Base-by-base conservation (phyloP, 92 coral and sea anemone species). In the Actinostola sp. region DNA sequence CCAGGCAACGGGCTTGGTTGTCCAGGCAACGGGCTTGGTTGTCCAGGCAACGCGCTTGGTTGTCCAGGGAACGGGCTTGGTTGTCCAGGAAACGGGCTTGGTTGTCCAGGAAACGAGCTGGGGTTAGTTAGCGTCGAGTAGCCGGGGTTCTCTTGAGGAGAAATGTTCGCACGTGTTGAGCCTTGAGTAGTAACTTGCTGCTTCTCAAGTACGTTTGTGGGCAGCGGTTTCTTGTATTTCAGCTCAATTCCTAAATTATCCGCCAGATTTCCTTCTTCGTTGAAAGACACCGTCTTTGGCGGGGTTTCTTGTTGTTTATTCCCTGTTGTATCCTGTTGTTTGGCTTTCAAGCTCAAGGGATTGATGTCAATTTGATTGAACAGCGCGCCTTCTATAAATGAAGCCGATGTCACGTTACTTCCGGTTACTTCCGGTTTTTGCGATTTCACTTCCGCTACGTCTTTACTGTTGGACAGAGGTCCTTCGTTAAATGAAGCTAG, bases 381-480 rank as follows among this genome's bases (percentile, higher is more conserved):
- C 36, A 68, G 59, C 46, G 74, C 49, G 3, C 74, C 74, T 34
- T 68, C 74, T 9, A 68, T 68, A 28, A 68, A 68, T 4, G 74
- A 68, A 51, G 62, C 74, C 4, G 74, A 32, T 20, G 48, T n/a
- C 9, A 33, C 26, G 9, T 38, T 21, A 19, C 24, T 68, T 15
- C 63, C 49, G 11, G 23, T 45, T 19, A 68, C 38, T 19, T 51
- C 74, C 15, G 3, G 61, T 68, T 51, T 68, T 19, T 32, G 33
- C 0, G 74, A 31, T 51, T 51, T 51, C 3, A 8, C 15, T 11
- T 30, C 36, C 35, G 29, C 1, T 1, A 8, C 38, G 39, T 57
- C 63, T 6, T n/a, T 44, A 17, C 10, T 52, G 5, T 30, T 25
- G 5, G 54, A 20, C 19, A 48, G 15, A 34, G 28, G 34, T 25